Evolutionary conservation across 2,888 invertebrate genomes (phyloP), one percentile per base, ranked within the genome.

Genomic region (Amphipoea oculea): DNA sequence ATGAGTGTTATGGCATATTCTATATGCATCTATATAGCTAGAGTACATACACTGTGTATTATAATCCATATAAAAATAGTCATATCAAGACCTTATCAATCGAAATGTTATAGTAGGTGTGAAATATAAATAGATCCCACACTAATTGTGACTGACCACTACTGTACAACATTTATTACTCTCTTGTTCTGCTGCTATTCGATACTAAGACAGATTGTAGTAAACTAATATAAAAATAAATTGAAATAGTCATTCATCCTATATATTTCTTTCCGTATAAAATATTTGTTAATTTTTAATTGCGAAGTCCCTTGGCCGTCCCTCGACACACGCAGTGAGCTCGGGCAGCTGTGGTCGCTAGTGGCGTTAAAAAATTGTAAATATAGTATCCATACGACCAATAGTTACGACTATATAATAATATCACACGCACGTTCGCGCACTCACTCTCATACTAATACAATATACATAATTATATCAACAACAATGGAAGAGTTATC

Each of bases 401-500:
- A 83, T 85, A 87, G 75, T 89, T 83, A 88, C 77, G 81, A 88
- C 85, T 86, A 88, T 85, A 88, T 71, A 79, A 83, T 88, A 87
- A 90, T 91, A 92, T 92, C 93, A 92, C 91, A 90, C 92, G 90
- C 91, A 90, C 93, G 90, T 88, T 86, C 92, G 89, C 92, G 88
- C 93, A 92, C 90, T 88, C 93, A 88, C 88, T 81, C 89, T 80
- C 92, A 88, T 88, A 91, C 91, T 89, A 84, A 88, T 91, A 91
- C 88, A 89, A 90, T 89, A 86, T 89, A 85, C 89, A 91, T 91
- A 57, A 40, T n/a, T 71, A 91, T 91, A 92, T 92, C 91, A 94
- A 93, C 92, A 96, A 95, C 93, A 95, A 95, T 96, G 96, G 96
- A 96, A 96, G 96, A 95, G 90, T 94, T 92, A 88, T 94, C 90